Conservation (phyloP, 2,797 vertebrate genomes). For the Pangasius mekongensis region DNA sequence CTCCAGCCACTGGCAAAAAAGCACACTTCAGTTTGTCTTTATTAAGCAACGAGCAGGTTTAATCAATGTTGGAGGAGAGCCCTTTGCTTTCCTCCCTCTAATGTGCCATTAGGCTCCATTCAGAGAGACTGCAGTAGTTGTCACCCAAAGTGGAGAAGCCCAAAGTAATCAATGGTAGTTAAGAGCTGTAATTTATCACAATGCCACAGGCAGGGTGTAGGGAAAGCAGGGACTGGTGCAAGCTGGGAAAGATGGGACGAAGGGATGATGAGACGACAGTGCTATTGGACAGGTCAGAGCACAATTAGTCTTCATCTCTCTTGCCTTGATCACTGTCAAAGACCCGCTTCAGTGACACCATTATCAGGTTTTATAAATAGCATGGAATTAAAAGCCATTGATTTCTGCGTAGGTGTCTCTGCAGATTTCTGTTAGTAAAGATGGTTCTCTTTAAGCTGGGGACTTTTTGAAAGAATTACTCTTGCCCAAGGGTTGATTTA, state of each 20-base stretch:
- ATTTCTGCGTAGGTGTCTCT: slow-evolving; percentile 66
- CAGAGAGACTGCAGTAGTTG: slow-evolving; percentile 92
- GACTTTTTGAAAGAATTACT: slow-evolving; percentile 13
- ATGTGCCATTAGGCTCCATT: slow-evolving; percentile 91
- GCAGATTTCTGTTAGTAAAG: neutral
- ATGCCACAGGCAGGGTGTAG: slow-evolving; percentile 89
- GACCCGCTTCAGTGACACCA: slow-evolving; percentile 75
- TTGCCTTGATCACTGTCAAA: slow-evolving; percentile 77
- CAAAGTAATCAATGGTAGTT: slow-evolving; percentile 96
- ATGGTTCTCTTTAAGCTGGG: neutral
- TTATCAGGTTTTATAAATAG: slow-evolving; percentile 74
- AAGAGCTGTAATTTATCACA: slow-evolving; percentile 99
- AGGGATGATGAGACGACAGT: slow-evolving; percentile 65
- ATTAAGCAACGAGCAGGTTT: slow-evolving; percentile 82
- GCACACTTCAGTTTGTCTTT: slow-evolving; percentile 82
- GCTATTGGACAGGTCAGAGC: slow-evolving; percentile 72
- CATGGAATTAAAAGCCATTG: slow-evolving; percentile 79
- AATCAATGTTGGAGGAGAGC: slow-evolving; percentile 79
- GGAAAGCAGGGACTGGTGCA: slow-evolving; percentile 66
- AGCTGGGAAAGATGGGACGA: slow-evolving; percentile 56
- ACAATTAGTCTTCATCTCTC: slow-evolving; percentile 82
- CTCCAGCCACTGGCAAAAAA: slow-evolving; percentile 66
- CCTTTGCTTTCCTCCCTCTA: slow-evolving; percentile 81
- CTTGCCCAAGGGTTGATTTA: neutral
- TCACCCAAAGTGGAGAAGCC: slow-evolving; percentile 89